These are phyloP conservation scores for Mus caroli DNA, from an alignment of 2,797 vertebrate genomes.

Conservation along the genomic window DNA sequence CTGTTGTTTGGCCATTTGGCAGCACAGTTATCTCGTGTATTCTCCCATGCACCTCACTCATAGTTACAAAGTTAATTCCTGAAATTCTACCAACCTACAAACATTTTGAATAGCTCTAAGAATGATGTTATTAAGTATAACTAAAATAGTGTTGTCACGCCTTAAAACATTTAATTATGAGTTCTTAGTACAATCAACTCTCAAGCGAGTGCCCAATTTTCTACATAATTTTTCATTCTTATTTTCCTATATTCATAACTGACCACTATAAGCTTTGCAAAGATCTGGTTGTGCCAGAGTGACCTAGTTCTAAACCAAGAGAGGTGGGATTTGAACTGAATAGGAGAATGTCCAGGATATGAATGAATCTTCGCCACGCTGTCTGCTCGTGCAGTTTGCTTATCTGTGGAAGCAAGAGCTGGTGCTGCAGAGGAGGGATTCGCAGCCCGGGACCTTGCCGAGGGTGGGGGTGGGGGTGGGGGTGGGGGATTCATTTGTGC, in stretches of 20 bases:
- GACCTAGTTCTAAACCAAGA: constrained; percentile 8
- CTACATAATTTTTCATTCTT: not conserved
- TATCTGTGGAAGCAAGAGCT: not conserved
- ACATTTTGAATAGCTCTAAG: not conserved
- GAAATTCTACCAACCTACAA: constrained; percentile 5
- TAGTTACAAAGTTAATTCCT: not conserved
- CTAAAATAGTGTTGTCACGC: not conserved
- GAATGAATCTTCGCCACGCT: not conserved
- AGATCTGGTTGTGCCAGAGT: not conserved
- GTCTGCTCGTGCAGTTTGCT: not conserved
- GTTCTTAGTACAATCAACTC: not conserved
- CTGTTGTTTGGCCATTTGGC: not conserved
- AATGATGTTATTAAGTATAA: not conserved
- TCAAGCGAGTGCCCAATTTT: not conserved
- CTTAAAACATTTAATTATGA: not conserved
- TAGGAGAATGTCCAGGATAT: not conserved
- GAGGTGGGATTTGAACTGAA: not conserved
- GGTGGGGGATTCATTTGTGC: not conserved
- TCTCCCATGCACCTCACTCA: not conserved
- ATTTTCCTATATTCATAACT: not conserved
- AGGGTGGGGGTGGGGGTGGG: no score
- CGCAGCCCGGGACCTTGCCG: no score
- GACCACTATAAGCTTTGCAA: not conserved
- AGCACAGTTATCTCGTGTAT: not conserved
- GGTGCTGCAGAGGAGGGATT: not conserved